phyloP scores from a whole-genome alignment of 53 echinoderm and acorn worm species.

The Hippasteria phrygiana region DNA sequence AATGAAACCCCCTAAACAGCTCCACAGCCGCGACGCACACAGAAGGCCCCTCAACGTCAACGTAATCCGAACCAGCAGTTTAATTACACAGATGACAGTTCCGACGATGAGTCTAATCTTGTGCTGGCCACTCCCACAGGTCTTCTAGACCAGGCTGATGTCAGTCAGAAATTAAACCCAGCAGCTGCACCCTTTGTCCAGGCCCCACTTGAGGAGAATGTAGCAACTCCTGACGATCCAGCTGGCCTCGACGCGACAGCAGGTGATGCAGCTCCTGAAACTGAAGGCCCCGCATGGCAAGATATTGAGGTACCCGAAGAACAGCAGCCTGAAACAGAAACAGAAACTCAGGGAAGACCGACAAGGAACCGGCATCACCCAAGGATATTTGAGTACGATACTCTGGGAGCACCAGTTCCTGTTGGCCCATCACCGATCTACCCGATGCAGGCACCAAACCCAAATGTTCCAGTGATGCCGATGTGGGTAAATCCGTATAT shows the following conservation, averaged over 20 bases:
- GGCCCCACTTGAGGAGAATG: neutral
- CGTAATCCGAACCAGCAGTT: neutral
- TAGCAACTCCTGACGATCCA: neutral
- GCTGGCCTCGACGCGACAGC: neutral
- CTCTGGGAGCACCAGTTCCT: neutral
- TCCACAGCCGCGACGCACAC: neutral
- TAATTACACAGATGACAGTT: neutral
- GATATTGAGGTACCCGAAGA: neutral
- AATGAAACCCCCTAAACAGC: neutral
- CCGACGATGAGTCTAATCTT: neutral
- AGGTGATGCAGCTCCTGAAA: slow-evolving; percentile 1
- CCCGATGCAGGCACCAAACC: neutral
- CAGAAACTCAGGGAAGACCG: neutral
- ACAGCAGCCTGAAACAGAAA: neutral
- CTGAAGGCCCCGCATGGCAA: neutral
- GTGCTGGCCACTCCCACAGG: neutral
- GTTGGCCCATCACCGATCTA: neutral
- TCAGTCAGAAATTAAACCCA: slow-evolving; percentile 19
- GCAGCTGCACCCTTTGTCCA: neutral
- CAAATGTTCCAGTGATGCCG: too few species aligned
- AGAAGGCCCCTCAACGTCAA: neutral
- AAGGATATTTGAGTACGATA: neutral
- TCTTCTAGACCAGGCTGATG: slow-evolving; percentile 3
- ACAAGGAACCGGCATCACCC: neutral
- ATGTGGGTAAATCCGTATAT: too few species aligned